phyloP scores from a whole-genome alignment of 1,140 invertebrate species.

The Leptonema lineaticorne region DNA sequence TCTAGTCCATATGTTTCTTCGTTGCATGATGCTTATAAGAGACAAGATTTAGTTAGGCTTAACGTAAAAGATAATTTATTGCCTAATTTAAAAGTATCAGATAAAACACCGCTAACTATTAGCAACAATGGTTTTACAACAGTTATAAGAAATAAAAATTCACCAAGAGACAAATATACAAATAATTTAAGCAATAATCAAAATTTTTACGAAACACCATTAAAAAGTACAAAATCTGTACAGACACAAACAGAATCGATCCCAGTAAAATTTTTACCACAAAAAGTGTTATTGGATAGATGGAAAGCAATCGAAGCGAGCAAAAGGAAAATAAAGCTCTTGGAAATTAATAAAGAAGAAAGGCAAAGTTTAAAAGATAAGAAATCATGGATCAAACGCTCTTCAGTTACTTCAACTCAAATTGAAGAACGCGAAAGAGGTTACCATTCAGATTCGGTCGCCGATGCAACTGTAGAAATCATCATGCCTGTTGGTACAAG shows the following conservation, averaged over 20 bases:
- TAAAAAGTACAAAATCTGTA: constrained; percentile 29
- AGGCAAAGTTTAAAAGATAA: constrained; percentile 26
- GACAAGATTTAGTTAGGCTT: constrained; percentile 29
- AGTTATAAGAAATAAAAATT: neutral
- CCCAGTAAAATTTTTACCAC: constrained; percentile 33
- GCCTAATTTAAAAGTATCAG: neutral
- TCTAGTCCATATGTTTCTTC: constrained; percentile 38
- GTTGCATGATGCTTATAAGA: constrained; percentile 10
- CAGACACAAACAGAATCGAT: constrained; percentile 38
- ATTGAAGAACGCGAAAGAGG: constrained; percentile 39
- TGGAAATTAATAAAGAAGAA: constrained; percentile 28
- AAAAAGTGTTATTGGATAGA: constrained; percentile 31
- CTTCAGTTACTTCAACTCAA: constrained; percentile 37
- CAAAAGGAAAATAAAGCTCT: constrained; percentile 34
- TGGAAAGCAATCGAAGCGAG: constrained; percentile 21
- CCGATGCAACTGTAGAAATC: constrained; percentile 25
- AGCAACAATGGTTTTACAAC: neutral
- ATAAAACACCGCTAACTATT: neutral
- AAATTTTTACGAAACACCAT: neutral
- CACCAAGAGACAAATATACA: neutral
- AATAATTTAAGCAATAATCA: constrained; percentile 6
- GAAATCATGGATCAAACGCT: constrained; percentile 27
- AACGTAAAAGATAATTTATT: constrained; percentile 20
- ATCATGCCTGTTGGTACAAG: constrained; percentile 42
- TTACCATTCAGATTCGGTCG: constrained; percentile 39